phyloP scores from a whole-genome alignment of 2,888 invertebrate species.

The Gryllus longicercus region DNA sequence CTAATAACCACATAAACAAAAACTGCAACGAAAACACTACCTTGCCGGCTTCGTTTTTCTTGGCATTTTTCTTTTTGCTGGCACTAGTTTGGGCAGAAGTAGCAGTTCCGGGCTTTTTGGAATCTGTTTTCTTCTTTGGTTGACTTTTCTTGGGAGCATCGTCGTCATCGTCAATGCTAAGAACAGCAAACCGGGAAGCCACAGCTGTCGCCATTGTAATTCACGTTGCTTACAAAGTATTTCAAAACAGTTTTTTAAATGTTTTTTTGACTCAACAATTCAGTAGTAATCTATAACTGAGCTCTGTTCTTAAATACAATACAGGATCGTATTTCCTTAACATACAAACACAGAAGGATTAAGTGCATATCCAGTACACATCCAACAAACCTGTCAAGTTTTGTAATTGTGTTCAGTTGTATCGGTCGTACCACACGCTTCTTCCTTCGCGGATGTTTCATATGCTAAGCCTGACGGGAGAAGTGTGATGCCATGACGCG shows the following conservation, averaged over 20 bases:
- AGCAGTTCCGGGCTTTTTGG: conserved; percentile 41
- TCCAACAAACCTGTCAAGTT: background rate
- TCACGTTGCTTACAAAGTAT: background rate
- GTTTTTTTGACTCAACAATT: background rate
- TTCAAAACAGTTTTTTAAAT: background rate
- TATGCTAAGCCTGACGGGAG: background rate
- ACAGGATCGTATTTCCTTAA: too few relatives aligned
- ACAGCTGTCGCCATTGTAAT: conserved; percentile 43
- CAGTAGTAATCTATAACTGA: background rate
- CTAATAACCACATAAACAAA: too few relatives aligned
- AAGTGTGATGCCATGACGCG: background rate
- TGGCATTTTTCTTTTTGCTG: conserved; percentile 40
- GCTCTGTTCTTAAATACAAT: too few relatives aligned
- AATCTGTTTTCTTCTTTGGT: conserved; percentile 43
- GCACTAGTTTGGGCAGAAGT: conserved; percentile 27
- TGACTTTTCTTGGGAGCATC: conserved; percentile 48
- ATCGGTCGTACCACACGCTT: background rate
- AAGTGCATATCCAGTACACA: background rate
- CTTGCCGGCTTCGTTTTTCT: conserved; percentile 36
- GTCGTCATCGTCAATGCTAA: conserved; percentile 72
- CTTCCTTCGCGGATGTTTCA: background rate
- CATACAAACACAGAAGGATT: background rate
- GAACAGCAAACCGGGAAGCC: conserved; percentile 69
- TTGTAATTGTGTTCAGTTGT: background rate
- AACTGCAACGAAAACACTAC: conserved; percentile 24